Conservation (phyloP, 2,888 invertebrate species). For the Melinaea marsaeus region DNA sequence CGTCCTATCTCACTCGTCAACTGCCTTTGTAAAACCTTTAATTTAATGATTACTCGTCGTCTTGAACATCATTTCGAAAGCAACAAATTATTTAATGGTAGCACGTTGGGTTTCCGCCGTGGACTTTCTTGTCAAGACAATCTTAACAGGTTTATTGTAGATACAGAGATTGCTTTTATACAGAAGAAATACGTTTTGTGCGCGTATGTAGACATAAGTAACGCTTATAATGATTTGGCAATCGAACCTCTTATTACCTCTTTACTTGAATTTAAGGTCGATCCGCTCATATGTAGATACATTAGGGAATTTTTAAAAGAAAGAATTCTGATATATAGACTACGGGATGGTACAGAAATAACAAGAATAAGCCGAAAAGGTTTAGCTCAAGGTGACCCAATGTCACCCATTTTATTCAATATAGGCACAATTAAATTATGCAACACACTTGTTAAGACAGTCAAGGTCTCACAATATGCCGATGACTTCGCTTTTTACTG, state of each 20-base stretch:
- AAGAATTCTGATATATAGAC: too few species aligned
- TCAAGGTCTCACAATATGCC: too few species aligned
- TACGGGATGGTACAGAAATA: neutral
- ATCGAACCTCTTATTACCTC: conserved; percentile 5
- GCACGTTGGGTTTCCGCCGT: conserved; percentile 10
- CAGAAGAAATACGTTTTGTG: neutral
- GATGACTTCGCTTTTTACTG: neutral
- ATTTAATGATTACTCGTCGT: conserved; percentile 8
- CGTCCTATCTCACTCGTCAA: conserved; percentile 7
- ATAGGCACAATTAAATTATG: too few species aligned
- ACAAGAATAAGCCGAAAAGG: neutral
- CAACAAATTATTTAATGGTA: conserved; percentile 1
- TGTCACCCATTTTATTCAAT: conserved; percentile 1
- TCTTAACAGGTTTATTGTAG: neutral
- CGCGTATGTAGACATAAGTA: neutral
- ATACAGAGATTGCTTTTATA: too few species aligned
- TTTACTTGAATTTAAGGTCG: neutral
- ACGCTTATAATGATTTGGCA: conserved; percentile 4
- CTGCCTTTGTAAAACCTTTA: conserved; percentile 8
- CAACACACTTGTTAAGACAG: too few species aligned
- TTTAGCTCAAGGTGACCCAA: conserved; percentile 1
- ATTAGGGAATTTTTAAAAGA: too few species aligned
- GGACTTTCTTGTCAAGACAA: conserved; percentile 7
- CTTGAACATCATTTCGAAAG: too few species aligned
- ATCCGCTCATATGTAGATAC: too few species aligned